Percentiles rank a stretch among this genome's conserved stretches.
Evolutionary conservation across 2,113 vertebrate genomes (phyloP).

Genomic region (Lepus timidus): DNA sequence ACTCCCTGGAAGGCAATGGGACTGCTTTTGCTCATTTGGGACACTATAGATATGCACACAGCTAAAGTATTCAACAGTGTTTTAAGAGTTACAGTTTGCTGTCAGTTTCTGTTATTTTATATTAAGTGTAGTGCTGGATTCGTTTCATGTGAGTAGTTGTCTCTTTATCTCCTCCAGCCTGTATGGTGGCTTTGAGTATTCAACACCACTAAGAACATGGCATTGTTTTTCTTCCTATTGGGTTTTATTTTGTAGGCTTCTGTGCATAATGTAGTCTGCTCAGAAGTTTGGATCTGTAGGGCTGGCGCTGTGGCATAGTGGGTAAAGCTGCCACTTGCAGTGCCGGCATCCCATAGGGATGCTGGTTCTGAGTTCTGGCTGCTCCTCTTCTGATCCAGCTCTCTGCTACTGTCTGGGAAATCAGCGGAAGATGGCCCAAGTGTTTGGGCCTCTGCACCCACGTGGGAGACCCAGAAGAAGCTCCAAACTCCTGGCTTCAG

Average conservation of each 20-base stretch:
- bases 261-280: neutral
- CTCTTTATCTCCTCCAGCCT: neutral
- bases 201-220: neutral
- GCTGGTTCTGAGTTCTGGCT: no score
- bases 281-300: neutral
- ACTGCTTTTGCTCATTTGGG: neutral
- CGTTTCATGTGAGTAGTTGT: neutral
- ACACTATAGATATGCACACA: neutral
- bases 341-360: no score
- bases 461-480: no score
- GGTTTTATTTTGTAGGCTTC: neutral
- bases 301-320: no score
- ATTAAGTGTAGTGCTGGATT: neutral
- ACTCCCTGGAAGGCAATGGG: constrained; percentile 39
- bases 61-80: neutral
- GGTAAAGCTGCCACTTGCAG: no score
- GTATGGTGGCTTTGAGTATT: neutral
- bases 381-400: no score
- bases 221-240: neutral
- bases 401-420: no score
- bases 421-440: no score
- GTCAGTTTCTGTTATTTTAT: constrained; percentile 36
- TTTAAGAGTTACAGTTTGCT: neutral
- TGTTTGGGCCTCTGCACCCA: no score
- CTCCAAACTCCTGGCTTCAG: no score